Conservation (phyloP, 2,113 vertebrate species). For the Zapornia atra region DNA sequence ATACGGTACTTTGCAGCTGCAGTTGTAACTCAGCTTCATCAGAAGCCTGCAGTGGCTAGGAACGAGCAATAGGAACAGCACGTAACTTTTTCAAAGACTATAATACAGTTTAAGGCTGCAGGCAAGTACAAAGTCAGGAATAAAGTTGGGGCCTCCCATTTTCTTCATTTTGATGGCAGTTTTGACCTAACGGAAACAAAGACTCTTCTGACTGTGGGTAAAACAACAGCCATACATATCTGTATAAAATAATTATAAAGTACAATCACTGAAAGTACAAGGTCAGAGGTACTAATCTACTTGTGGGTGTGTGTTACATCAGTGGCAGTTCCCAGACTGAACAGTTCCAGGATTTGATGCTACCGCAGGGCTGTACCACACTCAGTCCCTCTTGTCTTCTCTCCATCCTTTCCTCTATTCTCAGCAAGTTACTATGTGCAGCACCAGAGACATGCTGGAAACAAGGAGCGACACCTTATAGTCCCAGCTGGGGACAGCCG, state of each 20-base stretch:
- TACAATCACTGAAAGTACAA: neutral
- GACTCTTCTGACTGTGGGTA: neutral
- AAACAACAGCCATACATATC: neutral
- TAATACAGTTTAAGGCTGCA: too few species aligned
- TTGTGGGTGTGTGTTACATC: neutral
- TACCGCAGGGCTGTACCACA: accelerated
- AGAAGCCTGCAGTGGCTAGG: neutral
- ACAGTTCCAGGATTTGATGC: neutral
- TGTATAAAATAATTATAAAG: neutral
- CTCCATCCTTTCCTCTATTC: neutral
- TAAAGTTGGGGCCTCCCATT: accelerated
- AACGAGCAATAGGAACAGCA: neutral
- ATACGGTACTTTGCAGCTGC: conserved; percentile 7
- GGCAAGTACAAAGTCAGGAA: neutral
- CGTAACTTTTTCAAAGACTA: neutral
- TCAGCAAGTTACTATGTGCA: neutral
- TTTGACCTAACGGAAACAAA: neutral
- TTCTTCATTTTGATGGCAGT: neutral
- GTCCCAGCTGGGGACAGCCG: neutral
- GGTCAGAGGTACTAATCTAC: neutral
- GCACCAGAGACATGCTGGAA: neutral
- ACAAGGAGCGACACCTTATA: neutral
- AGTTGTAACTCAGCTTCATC: neutral
- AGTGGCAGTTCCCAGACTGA: neutral
- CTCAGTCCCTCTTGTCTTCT: neutral